Percentiles rank a stretch among this genome's conserved stretches.
Evolutionary conservation across 2,888 invertebrate species (phyloP).

Genomic region (Lepidocyrtoides sp.): DNA sequence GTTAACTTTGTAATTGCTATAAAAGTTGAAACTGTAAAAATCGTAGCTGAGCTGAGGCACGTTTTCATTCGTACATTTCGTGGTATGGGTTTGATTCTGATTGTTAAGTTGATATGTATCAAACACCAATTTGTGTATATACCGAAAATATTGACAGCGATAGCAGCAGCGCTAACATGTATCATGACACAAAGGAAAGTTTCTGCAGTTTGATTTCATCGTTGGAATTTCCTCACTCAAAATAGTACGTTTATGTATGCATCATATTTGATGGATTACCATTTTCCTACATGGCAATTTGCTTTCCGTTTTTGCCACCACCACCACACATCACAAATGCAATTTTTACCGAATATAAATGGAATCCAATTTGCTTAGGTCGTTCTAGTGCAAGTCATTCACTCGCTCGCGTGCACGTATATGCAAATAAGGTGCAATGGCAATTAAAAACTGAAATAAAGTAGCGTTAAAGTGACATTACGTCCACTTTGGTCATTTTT

Average conservation of each 20-base stretch:
- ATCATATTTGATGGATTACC: neutral
- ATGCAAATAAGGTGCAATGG: slow-evolving; percentile 37
- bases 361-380: neutral
- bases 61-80: neutral
- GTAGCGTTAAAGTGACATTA: slow-evolving; percentile 5
- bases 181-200: too few species aligned
- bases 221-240: too few species aligned
- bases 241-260: too few species aligned
- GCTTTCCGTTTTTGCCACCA: neutral
- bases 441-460: slow-evolving; percentile 51
- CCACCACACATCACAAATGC: neutral
- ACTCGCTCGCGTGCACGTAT: neutral
- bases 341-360: neutral
- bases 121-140: too few species aligned
- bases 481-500: neutral
- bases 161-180: too few species aligned
- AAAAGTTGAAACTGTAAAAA: neutral
- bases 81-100: neutral
- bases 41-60: neutral
- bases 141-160: too few species aligned
- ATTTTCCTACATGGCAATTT: neutral
- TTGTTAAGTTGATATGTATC: too few species aligned
- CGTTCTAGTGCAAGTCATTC: slow-evolving; percentile 1
- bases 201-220: too few species aligned
- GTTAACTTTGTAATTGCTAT: neutral